Conservation (phyloP, 2,797 vertebrate species). For the Propithecus perrieri region DNA sequence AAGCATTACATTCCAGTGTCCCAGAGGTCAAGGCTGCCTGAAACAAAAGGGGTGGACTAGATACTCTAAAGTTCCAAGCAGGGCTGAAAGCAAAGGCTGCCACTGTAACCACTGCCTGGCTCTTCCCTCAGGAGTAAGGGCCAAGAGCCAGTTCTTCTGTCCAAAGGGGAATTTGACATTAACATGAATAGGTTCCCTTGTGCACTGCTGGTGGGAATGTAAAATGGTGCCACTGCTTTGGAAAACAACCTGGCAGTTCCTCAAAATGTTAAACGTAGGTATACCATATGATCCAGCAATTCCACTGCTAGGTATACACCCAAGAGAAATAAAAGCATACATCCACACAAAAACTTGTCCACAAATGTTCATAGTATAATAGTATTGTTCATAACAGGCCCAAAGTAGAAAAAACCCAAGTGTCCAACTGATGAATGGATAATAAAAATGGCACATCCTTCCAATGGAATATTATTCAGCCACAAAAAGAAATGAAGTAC, state of each 20-base stretch:
- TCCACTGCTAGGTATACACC: background rate
- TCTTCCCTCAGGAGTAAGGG: background rate
- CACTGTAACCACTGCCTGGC: background rate
- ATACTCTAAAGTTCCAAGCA: background rate
- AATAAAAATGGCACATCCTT: background rate
- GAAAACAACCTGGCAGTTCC: constrained; percentile 20
- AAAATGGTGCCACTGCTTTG: background rate
- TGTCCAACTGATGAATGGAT: background rate
- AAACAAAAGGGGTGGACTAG: background rate
- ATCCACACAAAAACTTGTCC: background rate
- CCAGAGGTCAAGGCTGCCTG: background rate
- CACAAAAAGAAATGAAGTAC: no score
- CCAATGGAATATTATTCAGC: background rate
- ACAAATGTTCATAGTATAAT: background rate
- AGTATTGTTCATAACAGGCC: background rate
- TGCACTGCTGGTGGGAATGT: background rate
- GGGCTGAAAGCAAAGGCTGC: background rate
- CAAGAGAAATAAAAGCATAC: constrained; percentile 17
- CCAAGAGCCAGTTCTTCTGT: background rate
- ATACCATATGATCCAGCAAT: background rate
- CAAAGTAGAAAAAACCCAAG: background rate
- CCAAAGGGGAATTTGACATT: background rate
- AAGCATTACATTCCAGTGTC: background rate
- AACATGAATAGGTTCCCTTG: background rate
- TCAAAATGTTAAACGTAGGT: constrained; percentile 9